Base-by-base conservation (phyloP, 2,888 invertebrate genomes). In the Tachina grossa region DNA sequence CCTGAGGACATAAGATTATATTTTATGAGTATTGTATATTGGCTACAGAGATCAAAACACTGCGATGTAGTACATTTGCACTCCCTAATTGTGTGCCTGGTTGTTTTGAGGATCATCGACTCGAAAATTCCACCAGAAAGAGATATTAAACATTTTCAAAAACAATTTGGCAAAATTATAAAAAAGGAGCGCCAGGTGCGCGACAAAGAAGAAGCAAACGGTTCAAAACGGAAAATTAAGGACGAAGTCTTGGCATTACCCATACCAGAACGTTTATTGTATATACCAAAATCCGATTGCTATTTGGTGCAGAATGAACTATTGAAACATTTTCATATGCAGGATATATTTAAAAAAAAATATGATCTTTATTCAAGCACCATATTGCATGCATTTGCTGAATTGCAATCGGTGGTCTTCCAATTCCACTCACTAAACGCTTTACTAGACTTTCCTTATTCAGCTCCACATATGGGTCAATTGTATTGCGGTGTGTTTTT, bases 401-500 rank as follows among this genome's bases (percentile, higher is more conserved):
- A 93, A 87, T 91, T 93, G 66, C 93, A 93, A 78, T 89, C 92
- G 9, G 90, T 93, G 2, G 89, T 91, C 14, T 93, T 89, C 71
- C 91, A 92, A 72, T 80, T 93, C 1, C 89, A 89, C 53, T 90
- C 90, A 0, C 87, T 97, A 11, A 97, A 97, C 92, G 93, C 93
- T 1, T 89, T 97, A 53, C 93, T 97, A 71, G 93, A 94, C 79
- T 93, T 92, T 80, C 95, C 95, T 0, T 95, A 95, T 89, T 90
- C 93, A 49, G 91, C 93, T 87, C 94, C 94, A 55, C 92, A 93
- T 51, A 94, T 95, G 89, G 94, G 94, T n/a, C 94, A 95, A 88
- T 93, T 95, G 85, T 96, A 94, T 87, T 96, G 96, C 91, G 97
- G 97, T 0, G 96, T 96, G 0, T 95, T 97, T 91, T 90, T 96